Percentiles rank a stretch among this genome's conserved stretches.
phyloP scores from a whole-genome alignment of 2,888 invertebrate genomes.

The Zhuqinia jingwanae region DNA sequence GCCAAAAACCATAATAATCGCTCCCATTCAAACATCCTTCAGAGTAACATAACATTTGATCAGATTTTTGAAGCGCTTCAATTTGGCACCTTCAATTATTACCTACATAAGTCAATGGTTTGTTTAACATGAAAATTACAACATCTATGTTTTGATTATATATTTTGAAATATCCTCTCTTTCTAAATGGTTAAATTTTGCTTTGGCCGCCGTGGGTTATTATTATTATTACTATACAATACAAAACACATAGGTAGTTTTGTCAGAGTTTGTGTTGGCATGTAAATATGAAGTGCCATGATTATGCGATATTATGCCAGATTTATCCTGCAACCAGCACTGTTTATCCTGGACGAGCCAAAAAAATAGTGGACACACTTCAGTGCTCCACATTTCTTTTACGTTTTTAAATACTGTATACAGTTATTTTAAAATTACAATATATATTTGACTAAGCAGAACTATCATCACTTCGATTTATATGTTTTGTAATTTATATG shows the following conservation, averaged over 20 bases:
- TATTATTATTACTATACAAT: too few species aligned
- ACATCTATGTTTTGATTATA: constrained; percentile 6
- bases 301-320: constrained; percentile 34
- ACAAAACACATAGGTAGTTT: too few species aligned
- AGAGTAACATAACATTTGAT: background rate
- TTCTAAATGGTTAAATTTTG: background rate
- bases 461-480: too few species aligned
- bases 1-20: constrained; percentile 52
- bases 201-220: too few species aligned
- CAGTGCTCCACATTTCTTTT: too few species aligned
- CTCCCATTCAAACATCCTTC: constrained; percentile 19
- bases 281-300: too few species aligned
- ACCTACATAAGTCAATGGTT: constrained; percentile 21
- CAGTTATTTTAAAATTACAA: too few species aligned
- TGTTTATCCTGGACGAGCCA: constrained; percentile 40
- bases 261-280: too few species aligned
- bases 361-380: too few species aligned
- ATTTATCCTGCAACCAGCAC: background rate
- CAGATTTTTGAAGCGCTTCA: constrained; percentile 22
- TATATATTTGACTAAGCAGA: too few species aligned
- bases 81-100: constrained; percentile 36
- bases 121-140: constrained; percentile 25
- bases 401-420: too few species aligned
- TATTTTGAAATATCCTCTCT: background rate
- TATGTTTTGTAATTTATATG: too few species aligned